Base-by-base conservation (phyloP, 2,113 vertebrate species). In the Aegypius monachus region DNA sequence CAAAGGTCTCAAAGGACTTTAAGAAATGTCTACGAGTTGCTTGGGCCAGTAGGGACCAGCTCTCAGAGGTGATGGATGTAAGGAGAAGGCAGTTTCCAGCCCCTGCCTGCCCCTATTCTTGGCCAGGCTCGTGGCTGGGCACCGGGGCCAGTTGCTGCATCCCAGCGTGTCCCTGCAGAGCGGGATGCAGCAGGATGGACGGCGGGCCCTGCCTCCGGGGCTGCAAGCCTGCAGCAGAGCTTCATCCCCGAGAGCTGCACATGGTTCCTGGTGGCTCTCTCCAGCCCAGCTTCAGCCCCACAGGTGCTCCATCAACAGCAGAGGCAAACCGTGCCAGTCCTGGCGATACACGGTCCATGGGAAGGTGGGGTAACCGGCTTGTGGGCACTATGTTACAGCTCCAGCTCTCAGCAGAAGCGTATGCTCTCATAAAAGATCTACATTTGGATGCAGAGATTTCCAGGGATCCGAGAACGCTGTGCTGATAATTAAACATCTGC, bases 401-500 rank as follows among this genome's bases (percentile, higher is more conserved):
- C 83, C 65, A 84, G 83, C 89, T 91, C 66, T 56, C 70, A 75
- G 83, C 62, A 75, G 68, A 85, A 75, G 56, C 6, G 36, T 93
- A 84, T 75, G 87, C 63, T 95, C 66, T 90, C 38, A 16, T 94
- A 75, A 97, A 96, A 77, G 53, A 70, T 61, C 95, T 90, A 88
- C 71, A 86, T 96, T 96, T 95, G 85, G 93, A 90, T 86, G 78
- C 81, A 87, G 88, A 97, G 90, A 94, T 90, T 96, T 96, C 91
- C 81, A 85, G 70, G 93, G 78, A 95, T 93, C 31, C 0, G 1
- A 80, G 85, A 96, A 93, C 1, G 2, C 81, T 85, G 78, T 82
- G 87, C 56, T 38, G 87, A 94, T 96, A 97, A 96, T 97, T 97
- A 95, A 96, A 96, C 96, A 96, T 97, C 96, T 97, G 96, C 38